These are phyloP conservation scores for Willowsia nigromaculata DNA, from an alignment of 2,888 invertebrate genomes.

Conservation along the genomic window DNA sequence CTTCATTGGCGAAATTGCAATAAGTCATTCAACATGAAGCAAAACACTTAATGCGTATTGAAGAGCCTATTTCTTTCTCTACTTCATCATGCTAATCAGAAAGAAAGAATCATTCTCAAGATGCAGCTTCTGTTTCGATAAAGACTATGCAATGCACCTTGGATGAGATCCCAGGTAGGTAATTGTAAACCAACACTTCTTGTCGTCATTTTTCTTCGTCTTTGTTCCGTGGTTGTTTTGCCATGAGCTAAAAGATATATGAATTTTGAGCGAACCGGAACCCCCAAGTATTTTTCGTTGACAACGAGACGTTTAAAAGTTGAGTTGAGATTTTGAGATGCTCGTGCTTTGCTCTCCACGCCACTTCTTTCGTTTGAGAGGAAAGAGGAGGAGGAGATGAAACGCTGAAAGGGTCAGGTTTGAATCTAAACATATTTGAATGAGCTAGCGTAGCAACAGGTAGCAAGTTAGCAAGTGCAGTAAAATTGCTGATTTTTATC, in stretches of 20 bases:
- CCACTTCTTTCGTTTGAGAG: neutral
- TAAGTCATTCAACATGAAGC: neutral
- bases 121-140: neutral
- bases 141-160: no score
- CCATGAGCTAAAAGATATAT: neutral
- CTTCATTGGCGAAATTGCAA: neutral
- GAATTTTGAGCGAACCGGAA: neutral
- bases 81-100: slow-evolving; percentile 2
- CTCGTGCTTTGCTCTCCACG: neutral
- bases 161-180: no score
- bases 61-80: neutral
- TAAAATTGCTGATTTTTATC: slow-evolving; percentile 67
- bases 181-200: neutral
- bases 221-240: neutral
- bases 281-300: neutral
- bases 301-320: neutral
- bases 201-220: neutral
- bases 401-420: slow-evolving; percentile 45
- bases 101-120: neutral
- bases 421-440: slow-evolving; percentile 44
- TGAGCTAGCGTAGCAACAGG: slow-evolving; percentile 58
- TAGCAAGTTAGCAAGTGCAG: slow-evolving; percentile 40
- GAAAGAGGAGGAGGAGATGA: neutral
- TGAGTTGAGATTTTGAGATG: neutral
- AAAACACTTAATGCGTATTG: neutral